These are phyloP conservation scores for Ectemnius continuus DNA, from an alignment of 2,888 invertebrate genomes.

Conservation along the genomic window DNA sequence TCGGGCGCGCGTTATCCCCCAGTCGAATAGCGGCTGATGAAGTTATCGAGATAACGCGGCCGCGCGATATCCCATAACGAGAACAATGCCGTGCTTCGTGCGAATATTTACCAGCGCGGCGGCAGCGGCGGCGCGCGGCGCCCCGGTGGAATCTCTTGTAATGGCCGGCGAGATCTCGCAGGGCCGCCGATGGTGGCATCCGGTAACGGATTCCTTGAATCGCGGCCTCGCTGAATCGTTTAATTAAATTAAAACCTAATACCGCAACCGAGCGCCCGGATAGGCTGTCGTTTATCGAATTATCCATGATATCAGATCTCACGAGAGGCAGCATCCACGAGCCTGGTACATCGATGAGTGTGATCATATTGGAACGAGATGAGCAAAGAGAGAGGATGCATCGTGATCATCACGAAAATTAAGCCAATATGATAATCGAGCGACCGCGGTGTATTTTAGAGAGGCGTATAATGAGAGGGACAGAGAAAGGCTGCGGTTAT, in stretches of 20 bases:
- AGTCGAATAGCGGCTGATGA: constrained; percentile 43
- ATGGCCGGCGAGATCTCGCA: constrained; percentile 14
- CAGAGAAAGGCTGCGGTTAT: background rate
- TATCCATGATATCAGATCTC: background rate
- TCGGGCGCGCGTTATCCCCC: constrained; percentile 27
- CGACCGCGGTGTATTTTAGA: background rate
- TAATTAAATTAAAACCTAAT: constrained; percentile 36
- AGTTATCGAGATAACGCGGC: constrained; percentile 42
- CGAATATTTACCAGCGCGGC: constrained; percentile 42
- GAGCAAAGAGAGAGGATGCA: too few relatives aligned
- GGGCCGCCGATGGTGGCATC: constrained; percentile 10
- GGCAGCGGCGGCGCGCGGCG: too few relatives aligned
- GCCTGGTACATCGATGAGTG: too few relatives aligned
- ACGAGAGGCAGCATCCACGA: background rate
- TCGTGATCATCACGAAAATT: background rate
- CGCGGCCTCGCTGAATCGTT: constrained; percentile 24
- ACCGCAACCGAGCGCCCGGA: background rate
- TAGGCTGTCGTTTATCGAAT: constrained; percentile 5
- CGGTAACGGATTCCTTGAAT: constrained; percentile 26
- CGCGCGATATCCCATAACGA: constrained; percentile 44
- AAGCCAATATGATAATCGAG: background rate
- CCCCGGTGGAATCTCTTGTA: constrained; percentile 36
- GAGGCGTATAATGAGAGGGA: too few relatives aligned
- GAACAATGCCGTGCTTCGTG: constrained; percentile 44
- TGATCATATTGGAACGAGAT: too few relatives aligned